Base-by-base conservation (phyloP, 2,888 invertebrate genomes). In the Drosophila planitibia region DNA sequence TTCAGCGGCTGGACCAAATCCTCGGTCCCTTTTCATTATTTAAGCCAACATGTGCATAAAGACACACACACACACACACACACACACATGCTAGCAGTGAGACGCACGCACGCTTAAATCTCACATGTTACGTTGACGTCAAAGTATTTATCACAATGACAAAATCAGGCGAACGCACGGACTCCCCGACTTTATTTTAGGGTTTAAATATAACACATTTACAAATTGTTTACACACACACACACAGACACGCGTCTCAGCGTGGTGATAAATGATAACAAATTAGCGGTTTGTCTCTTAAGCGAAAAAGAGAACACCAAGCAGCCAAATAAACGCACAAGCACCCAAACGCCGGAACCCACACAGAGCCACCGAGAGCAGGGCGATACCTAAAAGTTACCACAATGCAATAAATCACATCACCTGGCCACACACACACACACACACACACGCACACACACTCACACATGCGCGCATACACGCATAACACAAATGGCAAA, bases 191-290 rank as follows among this genome's bases (percentile, higher is more conserved):
- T 85, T 87, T 89, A 87, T 88, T 87, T 89, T 85, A 65, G 85
- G 90, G 85, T 83, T 85, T 89, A 85, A 85, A 81, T 88, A 79
- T 90, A 90, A 83, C 85, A 85, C 90, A 85, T 85, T 90, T 85
- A 85, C 85, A 85, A 85, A 85, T 85, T 85, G 85, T 85, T 85
- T 85, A 88, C 85, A 79, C 74, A 85, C 90, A 89, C 28, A 25
- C 37, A 61, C 68, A 47, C 60, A 52, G 47, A 16, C 51, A 54
- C 70, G 68, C 70, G 82, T 67, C 85, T 76, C 81, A 70, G 76
- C 76, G 72, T 76, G 85, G 90, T 89, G 90, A 87, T 90, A 87
- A 90, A 87, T 90, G 89, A 90, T 87, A 87, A 90, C 86, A 87
- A 90, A 90, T 87, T 80, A 76, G 79, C 82, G 83, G 78, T 81